Conservation (phyloP, 2,797 vertebrate genomes). For the Tapirus indicus region DNA sequence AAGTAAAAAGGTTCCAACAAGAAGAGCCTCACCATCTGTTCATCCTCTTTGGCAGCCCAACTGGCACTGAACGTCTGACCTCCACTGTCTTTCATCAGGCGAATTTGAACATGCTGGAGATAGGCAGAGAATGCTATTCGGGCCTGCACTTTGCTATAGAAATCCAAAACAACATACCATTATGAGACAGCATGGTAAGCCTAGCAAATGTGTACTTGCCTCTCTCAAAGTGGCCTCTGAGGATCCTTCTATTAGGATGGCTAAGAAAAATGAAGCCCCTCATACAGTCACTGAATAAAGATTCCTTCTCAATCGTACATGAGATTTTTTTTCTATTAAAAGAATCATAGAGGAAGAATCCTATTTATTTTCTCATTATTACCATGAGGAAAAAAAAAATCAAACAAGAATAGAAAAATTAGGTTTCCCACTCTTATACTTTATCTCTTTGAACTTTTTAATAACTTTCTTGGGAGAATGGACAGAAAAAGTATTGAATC, state of each 20-base stretch:
- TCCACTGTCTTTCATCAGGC: conserved; percentile 92
- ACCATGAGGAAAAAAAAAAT: neutral
- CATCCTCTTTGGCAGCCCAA: conserved; percentile 93
- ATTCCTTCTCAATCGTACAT: neutral
- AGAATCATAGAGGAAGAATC: conserved; percentile 29
- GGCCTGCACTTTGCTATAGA: conserved; percentile 96
- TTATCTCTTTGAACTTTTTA: conserved; percentile 39
- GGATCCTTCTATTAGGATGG: neutral
- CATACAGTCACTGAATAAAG: neutral
- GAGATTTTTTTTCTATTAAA: conserved; percentile 15
- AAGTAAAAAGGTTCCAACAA: conserved; percentile 17
- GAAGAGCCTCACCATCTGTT: conserved; percentile 95
- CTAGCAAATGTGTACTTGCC: neutral
- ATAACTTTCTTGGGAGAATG: neutral
- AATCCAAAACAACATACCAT: conserved; percentile 74
- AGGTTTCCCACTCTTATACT: neutral
- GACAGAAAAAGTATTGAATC: neutral
- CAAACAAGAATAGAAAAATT: neutral
- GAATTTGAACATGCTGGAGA: conserved; percentile 94
- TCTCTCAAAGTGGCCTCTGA: conserved; percentile 12
- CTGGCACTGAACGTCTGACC: conserved; percentile 87
- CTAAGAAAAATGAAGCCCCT: neutral
- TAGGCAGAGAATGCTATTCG: conserved; percentile 97
- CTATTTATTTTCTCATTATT: conserved; percentile 52
- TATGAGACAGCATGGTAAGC: conserved; percentile 50